A percentile compares a stretch with the other conserved stretches of the same genome.
These are phyloP conservation scores for Promerops cafer DNA, from an alignment of 2,113 vertebrate species.

Conservation along the genomic window DNA sequence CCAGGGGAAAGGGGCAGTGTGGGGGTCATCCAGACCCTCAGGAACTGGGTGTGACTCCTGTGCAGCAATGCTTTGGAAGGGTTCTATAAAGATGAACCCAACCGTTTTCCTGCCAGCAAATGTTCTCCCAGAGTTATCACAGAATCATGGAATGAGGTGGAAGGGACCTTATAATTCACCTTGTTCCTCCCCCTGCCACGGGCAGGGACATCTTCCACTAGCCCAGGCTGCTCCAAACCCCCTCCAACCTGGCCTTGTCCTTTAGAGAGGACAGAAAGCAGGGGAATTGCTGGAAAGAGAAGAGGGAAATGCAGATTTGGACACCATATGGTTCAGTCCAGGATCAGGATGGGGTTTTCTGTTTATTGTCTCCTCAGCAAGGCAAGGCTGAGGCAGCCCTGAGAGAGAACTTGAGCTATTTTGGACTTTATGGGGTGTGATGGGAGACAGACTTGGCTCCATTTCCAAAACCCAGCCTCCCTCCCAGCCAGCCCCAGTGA, in stretches of 20 bases:
- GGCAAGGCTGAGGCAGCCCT: not conserved
- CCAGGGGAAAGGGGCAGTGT: not conserved
- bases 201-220: no score
- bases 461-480: fast-evolving
- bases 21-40: fast-evolving
- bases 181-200: no score
- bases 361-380: not conserved
- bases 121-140: no score
- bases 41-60: not conserved
- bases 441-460: not conserved
- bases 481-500: not conserved
- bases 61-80: not conserved
- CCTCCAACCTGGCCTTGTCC: no score
- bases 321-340: not conserved
- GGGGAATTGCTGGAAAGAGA: not conserved
- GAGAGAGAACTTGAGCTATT: not conserved
- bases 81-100: not conserved
- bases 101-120: no score
- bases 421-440: not conserved
- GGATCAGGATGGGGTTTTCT: not conserved
- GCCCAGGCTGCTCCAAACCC: no score
- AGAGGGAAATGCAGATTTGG: not conserved
- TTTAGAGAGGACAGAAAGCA: not conserved
- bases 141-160: no score
- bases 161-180: no score